Percentiles rank a stretch among this genome's conserved stretches.
Conservation (phyloP, 2,888 invertebrate species). For the Patella ulyssiponensis region DNA sequence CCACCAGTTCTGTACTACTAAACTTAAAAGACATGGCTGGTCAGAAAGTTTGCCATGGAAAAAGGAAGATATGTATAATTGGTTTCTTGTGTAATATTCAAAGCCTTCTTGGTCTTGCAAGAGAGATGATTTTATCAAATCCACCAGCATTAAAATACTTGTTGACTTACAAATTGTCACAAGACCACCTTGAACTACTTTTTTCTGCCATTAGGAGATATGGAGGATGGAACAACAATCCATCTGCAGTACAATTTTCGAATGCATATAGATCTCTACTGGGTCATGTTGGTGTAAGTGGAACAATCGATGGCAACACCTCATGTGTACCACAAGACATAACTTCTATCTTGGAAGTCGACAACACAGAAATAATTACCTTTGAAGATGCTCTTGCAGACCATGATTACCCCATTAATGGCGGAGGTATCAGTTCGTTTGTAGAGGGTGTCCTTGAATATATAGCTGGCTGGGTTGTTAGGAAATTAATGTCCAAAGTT, state of each 20-base stretch:
- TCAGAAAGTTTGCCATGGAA: too few species aligned
- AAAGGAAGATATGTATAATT: conserved; percentile 13
- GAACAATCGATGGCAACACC: background rate
- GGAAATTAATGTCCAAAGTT: background rate
- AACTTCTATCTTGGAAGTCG: background rate
- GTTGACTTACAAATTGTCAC: conserved; percentile 18
- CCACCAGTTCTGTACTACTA: background rate
- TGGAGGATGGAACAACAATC: conserved; percentile 21
- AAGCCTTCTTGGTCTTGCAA: background rate
- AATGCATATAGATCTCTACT: conserved; percentile 9
- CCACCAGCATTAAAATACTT: background rate
- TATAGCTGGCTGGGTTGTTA: background rate
- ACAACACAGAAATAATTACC: background rate
- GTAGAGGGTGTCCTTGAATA: background rate
- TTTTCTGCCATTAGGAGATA: too few species aligned
- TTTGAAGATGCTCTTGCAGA: background rate
- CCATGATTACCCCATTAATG: background rate
- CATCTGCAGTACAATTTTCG: conserved; percentile 13
- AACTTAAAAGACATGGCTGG: conserved; percentile 12
- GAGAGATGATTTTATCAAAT: background rate
- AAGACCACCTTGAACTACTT: conserved; percentile 19
- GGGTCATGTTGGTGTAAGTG: conserved; percentile 12
- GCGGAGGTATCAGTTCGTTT: background rate
- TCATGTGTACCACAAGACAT: background rate
- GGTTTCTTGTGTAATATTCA: conserved; percentile 17